Base-by-base conservation (phyloP, 2,888 invertebrate genomes). In the Leptinotarsa haldemani region DNA sequence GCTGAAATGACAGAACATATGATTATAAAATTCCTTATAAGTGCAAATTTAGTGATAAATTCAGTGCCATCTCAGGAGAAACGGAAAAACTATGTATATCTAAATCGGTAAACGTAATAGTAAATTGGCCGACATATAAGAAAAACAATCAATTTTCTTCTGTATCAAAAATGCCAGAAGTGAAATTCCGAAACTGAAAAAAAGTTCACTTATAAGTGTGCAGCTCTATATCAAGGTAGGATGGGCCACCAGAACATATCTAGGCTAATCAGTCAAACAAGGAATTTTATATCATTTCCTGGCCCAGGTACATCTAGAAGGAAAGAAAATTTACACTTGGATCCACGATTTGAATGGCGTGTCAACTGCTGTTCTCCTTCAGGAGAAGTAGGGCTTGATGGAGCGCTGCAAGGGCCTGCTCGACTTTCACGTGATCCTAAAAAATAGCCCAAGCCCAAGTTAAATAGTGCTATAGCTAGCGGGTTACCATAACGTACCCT, bases 311-410 rank as follows among this genome's bases (percentile, higher is more conserved):
- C 18, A 56, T 56, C 53, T 56, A 68, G 47, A 74, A 75, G 69
- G 70, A 77, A 71, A 75, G 70, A 77, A 77, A 75, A 83, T 77
- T 92, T 92, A 92, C 92, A 94, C 90, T 94, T 94, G 80, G 94
- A 94, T 91, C 94, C 94, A 88, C 94, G 90, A 84, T 94, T 91
- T 82, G 94, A 93, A 87, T 93, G 93, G 85, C 94, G 91, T 81
- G 93, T 92, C 90, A 94, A 92, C 87, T 88, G 87, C 88, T 90
- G 86, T 74, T 89, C 89, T 69, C 88, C 90, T 66, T 88, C 88
- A 76, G 92, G 91, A 81, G 91, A 92, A 86, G 92, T 93, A 74
- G 93, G 92, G 86, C 93, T 93, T 82, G 93, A 93, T 80, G 93
- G 93, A 79, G 93, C 93, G 80, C 87, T 87, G 86, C 87, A 87